A percentile compares a stretch with the other conserved stretches of the same genome.
Evolutionary conservation across 2,797 vertebrate genomes (phyloP).

Genomic region (Scleropages formosus): DNA sequence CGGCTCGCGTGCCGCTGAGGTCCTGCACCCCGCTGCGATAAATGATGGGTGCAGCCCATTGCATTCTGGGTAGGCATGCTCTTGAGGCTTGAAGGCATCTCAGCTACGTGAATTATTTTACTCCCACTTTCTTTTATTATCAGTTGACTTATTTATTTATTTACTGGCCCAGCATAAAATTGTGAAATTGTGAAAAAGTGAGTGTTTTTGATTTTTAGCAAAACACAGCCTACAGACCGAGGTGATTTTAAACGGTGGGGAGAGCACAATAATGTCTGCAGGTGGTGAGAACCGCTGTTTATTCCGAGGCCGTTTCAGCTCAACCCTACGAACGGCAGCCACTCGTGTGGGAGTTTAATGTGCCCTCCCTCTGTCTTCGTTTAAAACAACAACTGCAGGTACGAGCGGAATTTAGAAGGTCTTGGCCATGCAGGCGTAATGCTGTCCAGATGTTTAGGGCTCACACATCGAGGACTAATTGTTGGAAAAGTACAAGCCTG

Average conservation of each 20-base stretch:
- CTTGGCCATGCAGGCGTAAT: background rate
- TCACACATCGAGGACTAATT: conserved; percentile 8
- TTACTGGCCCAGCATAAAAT: conserved; percentile 40
- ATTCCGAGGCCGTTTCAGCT: conserved; percentile 52
- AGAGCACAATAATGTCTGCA: conserved; percentile 54
- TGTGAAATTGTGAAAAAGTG: conserved; percentile 31
- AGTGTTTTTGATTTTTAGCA: no score
- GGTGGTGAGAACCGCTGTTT: conserved; percentile 57
- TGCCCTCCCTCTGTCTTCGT: conserved; percentile 14
- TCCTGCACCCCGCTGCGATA: conserved; percentile 34
- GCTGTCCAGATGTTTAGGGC: background rate
- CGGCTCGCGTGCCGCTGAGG: no score
- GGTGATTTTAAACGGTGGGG: conserved; percentile 51
- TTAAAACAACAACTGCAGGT: background rate
- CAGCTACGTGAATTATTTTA: conserved; percentile 15
- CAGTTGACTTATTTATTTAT: background rate
- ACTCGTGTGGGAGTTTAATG: conserved; percentile 41
- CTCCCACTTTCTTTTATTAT: background rate
- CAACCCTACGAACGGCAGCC: conserved; percentile 43
- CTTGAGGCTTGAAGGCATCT: conserved; percentile 18
- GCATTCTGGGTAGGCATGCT: conserved; percentile 36
- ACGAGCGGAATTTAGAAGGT: conserved; percentile 9
- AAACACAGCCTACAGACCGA: conserved; percentile 14
- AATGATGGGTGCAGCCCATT: conserved; percentile 44
- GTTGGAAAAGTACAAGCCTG: background rate